These are phyloP conservation scores for Lysandra coridon DNA, from an alignment of 2,888 invertebrate species.

Conservation along the genomic window DNA sequence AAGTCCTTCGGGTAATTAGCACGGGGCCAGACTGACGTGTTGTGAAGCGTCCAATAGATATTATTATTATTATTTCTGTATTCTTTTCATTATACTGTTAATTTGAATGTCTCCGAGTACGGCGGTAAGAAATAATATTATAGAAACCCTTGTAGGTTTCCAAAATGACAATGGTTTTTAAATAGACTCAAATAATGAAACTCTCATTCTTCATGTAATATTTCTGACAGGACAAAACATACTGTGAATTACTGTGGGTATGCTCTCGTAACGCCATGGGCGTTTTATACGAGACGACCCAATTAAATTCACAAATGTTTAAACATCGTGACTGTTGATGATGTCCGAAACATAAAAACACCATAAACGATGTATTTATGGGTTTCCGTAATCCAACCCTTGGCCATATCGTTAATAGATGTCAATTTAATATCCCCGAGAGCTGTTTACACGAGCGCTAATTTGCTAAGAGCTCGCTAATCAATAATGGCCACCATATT, in stretches of 20 bases:
- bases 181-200: too few relatives aligned
- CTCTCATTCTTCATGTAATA: too few relatives aligned
- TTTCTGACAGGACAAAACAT: neutral
- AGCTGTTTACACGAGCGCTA: constrained; percentile 55
- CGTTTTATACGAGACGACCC: neutral
- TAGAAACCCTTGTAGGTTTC: too few relatives aligned
- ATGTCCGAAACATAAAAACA: constrained; percentile 22
- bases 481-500: constrained; percentile 4
- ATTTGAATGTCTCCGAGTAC: too few relatives aligned
- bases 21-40: too few relatives aligned
- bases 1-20: too few relatives aligned
- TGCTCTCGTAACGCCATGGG: neutral
- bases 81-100: too few relatives aligned
- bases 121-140: too few relatives aligned
- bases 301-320: neutral
- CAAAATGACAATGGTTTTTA: too few relatives aligned
- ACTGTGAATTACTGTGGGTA: neutral
- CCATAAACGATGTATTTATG: constrained; percentile 26
- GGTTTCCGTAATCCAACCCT: constrained; percentile 40
- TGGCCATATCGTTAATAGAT: constrained; percentile 47
- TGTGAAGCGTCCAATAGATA: too few relatives aligned
- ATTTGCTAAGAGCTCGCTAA: constrained; percentile 56
- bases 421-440: constrained; percentile 58
- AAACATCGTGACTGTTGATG: constrained; percentile 2
- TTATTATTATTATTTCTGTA: too few relatives aligned